These are phyloP conservation scores for Carlito syrichta DNA, from an alignment of 2,113 vertebrate species.

Conservation along the genomic window DNA sequence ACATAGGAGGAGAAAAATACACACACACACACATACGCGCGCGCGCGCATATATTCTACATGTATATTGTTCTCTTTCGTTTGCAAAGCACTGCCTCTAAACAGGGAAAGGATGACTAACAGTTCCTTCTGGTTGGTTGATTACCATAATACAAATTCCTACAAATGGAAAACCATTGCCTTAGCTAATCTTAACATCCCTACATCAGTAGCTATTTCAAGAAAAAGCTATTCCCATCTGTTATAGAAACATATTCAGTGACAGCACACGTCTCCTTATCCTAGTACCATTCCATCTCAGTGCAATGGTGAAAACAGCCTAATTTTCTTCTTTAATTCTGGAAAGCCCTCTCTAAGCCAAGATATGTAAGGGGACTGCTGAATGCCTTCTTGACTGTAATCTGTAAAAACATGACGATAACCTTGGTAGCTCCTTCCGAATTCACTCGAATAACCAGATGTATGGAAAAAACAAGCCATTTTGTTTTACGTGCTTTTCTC, in stretches of 20 bases:
- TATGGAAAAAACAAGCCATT: background rate
- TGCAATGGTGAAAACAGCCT: background rate
- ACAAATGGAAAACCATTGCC: conserved; percentile 68
- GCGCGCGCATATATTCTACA: background rate
- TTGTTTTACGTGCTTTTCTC: background rate
- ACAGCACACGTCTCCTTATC: conserved; percentile 10
- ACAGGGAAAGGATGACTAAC: conserved; percentile 69
- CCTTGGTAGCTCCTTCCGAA: background rate
- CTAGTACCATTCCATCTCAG: background rate
- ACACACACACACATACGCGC: background rate
- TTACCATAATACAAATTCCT: conserved; percentile 68
- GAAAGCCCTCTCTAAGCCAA: background rate
- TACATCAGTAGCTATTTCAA: conserved; percentile 73
- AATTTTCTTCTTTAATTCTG: conserved; percentile 11
- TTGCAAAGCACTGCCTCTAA: conserved; percentile 52
- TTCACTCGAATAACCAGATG: background rate
- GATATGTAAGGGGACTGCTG: background rate
- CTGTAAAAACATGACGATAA: background rate
- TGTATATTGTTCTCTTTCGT: conserved; percentile 6
- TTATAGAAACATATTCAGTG: conserved; percentile 52
- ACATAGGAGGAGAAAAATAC: background rate
- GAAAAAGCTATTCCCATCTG: conserved; percentile 75
- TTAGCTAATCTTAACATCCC: conserved; percentile 66
- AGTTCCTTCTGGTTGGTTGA: conserved; percentile 67
- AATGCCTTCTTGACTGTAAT: background rate